phyloP scores from a whole-genome alignment of 2,113 vertebrate species.

The Pica pica region DNA sequence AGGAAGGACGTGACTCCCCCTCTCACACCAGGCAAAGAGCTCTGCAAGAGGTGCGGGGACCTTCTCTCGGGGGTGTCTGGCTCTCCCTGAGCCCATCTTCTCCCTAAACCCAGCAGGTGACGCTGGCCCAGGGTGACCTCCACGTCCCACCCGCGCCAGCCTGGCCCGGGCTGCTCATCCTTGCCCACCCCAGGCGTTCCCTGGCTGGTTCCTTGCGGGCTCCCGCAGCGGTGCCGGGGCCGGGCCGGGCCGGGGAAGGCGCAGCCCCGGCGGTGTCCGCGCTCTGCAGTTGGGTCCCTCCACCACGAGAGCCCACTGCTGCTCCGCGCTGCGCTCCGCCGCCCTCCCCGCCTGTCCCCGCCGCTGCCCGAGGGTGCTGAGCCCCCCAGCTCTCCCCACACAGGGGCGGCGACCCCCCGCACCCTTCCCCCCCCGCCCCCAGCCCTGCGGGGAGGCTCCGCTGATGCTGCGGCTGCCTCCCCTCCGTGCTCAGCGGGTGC shows the following conservation, averaged over 20 bases:
- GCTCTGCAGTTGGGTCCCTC: not conserved
- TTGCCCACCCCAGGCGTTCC: accelerated
- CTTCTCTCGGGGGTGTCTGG: accelerated
- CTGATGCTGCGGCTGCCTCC: not conserved
- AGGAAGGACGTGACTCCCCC: not conserved
- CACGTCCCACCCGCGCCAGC: accelerated
- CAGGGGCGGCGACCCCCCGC: not conserved
- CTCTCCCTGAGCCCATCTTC: not conserved
- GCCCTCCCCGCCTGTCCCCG: not conserved
- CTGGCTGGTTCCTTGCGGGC: accelerated
- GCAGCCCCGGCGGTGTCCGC: not conserved
- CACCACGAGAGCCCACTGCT: conserved; percentile 22
- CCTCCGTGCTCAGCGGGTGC: not conserved
- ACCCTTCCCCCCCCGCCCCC: not conserved
- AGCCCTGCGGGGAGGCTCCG: not conserved
- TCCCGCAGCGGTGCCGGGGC: not conserved
- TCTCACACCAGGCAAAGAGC: not conserved
- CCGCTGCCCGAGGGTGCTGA: not conserved
- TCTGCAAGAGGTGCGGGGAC: not conserved
- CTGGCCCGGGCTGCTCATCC: not conserved
- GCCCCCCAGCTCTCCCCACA: accelerated
- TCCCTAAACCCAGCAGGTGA: accelerated
- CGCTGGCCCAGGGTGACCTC: accelerated
- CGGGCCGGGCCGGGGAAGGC: not conserved
- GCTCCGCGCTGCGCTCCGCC: not conserved